phyloP scores from a whole-genome alignment of 2,797 vertebrate species.

The Sandelia bainsii region DNA sequence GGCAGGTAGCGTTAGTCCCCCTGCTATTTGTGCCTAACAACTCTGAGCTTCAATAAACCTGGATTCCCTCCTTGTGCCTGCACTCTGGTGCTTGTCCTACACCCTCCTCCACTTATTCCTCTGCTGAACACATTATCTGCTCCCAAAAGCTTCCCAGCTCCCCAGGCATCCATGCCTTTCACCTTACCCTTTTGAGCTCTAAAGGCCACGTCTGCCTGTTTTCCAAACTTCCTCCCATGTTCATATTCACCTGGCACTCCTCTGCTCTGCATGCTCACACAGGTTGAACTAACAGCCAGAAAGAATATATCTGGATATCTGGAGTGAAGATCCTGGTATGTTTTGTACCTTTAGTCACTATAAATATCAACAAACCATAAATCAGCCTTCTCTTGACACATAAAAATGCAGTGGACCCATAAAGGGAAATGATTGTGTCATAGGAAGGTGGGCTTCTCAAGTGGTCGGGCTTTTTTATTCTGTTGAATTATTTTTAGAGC shows the following conservation, averaged over 20 bases:
- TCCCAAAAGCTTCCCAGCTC: constrained; percentile 11
- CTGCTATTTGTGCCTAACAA: neutral
- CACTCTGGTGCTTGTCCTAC: constrained; percentile 6
- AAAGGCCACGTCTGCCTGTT: constrained; percentile 22
- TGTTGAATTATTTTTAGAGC: constrained; percentile 66
- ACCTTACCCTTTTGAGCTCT: constrained; percentile 40
- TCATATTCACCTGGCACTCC: constrained; percentile 33
- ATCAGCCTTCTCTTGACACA: neutral
- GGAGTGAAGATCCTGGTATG: neutral
- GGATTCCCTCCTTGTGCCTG: neutral
- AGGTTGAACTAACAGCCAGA: neutral
- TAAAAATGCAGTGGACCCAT: constrained; percentile 1
- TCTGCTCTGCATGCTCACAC: constrained; percentile 1
- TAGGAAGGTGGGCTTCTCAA: constrained; percentile 37
- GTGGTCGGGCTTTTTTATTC: constrained; percentile 17
- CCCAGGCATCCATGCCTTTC: constrained; percentile 32
- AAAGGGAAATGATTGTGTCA: constrained; percentile 23
- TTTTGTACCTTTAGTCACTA: neutral
- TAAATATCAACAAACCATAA: constrained; percentile 12
- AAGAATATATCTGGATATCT: constrained; percentile 22
- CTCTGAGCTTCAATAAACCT: constrained; percentile 17
- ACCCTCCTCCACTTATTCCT: constrained; percentile 20
- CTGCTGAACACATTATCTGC: constrained; percentile 14
- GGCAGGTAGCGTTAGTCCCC: neutral
- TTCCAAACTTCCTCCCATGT: constrained; percentile 2